Percentiles rank a stretch among this genome's conserved stretches.
Evolutionary conservation across 1,140 invertebrate genomes (phyloP).

Genomic region (Galendromus occidentalis): DNA sequence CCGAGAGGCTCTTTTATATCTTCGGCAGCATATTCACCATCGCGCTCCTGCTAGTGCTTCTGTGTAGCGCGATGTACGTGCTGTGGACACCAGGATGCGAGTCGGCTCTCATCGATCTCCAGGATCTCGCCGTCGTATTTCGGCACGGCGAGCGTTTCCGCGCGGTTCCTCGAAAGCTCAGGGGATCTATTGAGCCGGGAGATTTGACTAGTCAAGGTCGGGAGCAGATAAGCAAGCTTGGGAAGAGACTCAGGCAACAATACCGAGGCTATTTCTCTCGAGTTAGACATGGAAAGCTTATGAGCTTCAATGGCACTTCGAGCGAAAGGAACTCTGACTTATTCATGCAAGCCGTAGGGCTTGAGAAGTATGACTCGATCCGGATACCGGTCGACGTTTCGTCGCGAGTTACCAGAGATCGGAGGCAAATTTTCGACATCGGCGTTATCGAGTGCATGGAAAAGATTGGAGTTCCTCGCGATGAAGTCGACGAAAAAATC

Average conservation of each 20-base stretch:
- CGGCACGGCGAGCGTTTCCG: background rate
- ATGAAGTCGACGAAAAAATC: background rate
- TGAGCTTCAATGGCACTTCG: background rate
- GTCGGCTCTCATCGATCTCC: background rate
- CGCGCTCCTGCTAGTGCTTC: background rate
- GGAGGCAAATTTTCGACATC: background rate
- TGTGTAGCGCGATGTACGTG: background rate
- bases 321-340: background rate
- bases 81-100: background rate
- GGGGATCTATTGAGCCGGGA: background rate
- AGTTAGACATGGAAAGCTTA: background rate
- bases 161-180: background rate
- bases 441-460: background rate
- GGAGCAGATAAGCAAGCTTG: background rate
- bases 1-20: too few relatives aligned
- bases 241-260: background rate
- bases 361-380: background rate
- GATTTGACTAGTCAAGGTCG: background rate
- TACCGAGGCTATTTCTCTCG: background rate
- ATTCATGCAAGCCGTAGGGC: background rate
- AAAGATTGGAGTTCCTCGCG: background rate
- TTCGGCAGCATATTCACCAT: background rate
- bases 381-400: background rate
- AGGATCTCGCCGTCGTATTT: background rate
- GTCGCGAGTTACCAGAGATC: background rate